Evolutionary conservation across 2,113 vertebrate species (phyloP).

Genomic region (Scortum barcoo): DNA sequence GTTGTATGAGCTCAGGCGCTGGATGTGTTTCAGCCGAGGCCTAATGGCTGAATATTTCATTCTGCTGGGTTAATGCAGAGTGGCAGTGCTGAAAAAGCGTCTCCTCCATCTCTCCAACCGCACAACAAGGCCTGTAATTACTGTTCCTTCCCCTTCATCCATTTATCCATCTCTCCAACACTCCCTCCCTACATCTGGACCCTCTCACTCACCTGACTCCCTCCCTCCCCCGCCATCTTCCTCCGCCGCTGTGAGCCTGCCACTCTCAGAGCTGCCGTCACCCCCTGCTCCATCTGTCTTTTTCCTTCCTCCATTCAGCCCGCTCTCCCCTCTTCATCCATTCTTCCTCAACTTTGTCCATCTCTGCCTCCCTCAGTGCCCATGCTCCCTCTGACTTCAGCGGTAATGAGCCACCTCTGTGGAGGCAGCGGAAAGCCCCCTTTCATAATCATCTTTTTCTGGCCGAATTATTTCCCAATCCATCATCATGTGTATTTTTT

Average conservation of each 20-base stretch:
- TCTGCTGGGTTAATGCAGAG: conserved; percentile 73
- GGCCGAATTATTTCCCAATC: conserved; percentile 46
- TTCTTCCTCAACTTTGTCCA: conserved; percentile 25
- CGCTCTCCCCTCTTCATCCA: neutral
- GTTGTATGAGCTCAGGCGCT: conserved; percentile 75
- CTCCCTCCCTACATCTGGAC: conserved; percentile 28
- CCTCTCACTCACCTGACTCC: conserved; percentile 56
- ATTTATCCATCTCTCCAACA: conserved; percentile 52
- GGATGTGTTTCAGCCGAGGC: conserved; percentile 72
- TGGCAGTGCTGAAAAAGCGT: conserved; percentile 57
- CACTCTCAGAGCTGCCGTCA: neutral
- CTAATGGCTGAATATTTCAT: conserved; percentile 78
- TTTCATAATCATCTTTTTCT: conserved; percentile 27
- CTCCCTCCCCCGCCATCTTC: conserved; percentile 5
- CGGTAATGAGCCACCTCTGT: conserved; percentile 60
- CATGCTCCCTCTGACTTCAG: conserved; percentile 18
- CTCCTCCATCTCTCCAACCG: conserved; percentile 52
- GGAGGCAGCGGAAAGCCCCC: conserved; percentile 27
- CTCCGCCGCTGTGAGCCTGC: conserved; percentile 5
- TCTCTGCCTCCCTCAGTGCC: conserved; percentile 41
- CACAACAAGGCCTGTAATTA: conserved; percentile 71
- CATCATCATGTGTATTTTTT: conserved; percentile 42
- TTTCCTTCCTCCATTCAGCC: conserved; percentile 3
- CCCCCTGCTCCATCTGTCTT: conserved; percentile 38
- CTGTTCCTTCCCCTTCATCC: conserved; percentile 45